Base-by-base conservation (phyloP, 2,797 vertebrate species). In the Enteromius radiatus region DNA sequence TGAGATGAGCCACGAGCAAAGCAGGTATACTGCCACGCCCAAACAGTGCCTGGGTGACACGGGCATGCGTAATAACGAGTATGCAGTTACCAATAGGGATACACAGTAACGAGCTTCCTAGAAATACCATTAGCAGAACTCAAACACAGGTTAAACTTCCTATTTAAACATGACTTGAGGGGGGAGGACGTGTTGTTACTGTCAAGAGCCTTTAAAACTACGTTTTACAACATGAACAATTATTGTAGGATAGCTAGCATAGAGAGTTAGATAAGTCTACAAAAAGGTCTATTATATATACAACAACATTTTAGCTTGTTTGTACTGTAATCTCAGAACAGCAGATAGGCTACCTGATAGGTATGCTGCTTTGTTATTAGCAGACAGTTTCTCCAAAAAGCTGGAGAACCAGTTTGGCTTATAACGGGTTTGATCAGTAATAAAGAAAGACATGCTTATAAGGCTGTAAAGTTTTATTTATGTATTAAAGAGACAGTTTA, bases 11-110 rank as follows among this genome's bases (percentile, higher is more conserved):
- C 73, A 33, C 49, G 63, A 43, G 69, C 59, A 54, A 3, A 65
- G 69, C 80, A 81, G 80, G 70, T 81, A 36, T 33, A 4, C 56
- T n/a, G 73, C 73, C 81, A 83, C 81, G 64, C 81, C 81, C 81
- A 26, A 76, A 21, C 36, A 17, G 12, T 47, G 23, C 73, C 47
- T 68, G 0, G 43, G 41, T 52, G 31, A 74, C 33, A 47, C 17
- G 31, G 17, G 59, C 59, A 70, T 33, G n/a, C 5, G 41, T 31
- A 73, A 81, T 45, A 65, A 67, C 33, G 56, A 17, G 23, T 1
- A 0, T 21, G 52, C 14, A 7, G 31, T n/a, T 23, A 41, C 33
- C 41, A 41, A 14, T 1, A 64, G 12, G 5, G 6, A 52, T 28
- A 15, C 63, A 41, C 43, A 2, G 1, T 81, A 4, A 15, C n/a